These are phyloP conservation scores for Caenorhabditis sp. DNA, from an alignment of 2,888 invertebrate species.

Conservation along the genomic window DNA sequence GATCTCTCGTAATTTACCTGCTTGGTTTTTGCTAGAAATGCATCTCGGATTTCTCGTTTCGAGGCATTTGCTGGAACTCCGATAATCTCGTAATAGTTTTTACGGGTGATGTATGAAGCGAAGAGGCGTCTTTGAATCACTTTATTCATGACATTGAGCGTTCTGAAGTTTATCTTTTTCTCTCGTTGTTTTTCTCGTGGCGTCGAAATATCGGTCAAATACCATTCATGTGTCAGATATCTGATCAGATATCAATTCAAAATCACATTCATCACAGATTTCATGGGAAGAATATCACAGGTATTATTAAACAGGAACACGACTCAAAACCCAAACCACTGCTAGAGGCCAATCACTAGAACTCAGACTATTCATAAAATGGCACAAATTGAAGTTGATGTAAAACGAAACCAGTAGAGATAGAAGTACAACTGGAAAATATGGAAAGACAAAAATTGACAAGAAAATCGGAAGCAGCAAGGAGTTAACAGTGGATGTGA, in stretches of 20 bases:
- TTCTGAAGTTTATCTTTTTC: neutral
- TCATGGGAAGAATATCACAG: neutral
- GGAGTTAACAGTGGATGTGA: neutral
- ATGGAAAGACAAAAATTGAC: conserved; percentile 53
- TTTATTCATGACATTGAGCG: conserved; percentile 8
- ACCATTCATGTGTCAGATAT: too few species aligned
- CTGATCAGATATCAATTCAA: too few species aligned
- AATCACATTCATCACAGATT: too few species aligned
- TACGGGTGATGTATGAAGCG: conserved; percentile 59
- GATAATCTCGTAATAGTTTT: conserved; percentile 65
- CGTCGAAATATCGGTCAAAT: too few species aligned
- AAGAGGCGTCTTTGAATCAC: conserved; percentile 33
- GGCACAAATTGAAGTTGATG: conserved; percentile 26
- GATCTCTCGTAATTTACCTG: conserved; percentile 43
- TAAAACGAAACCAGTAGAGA: conserved; percentile 41
- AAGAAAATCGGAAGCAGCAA: conserved; percentile 49
- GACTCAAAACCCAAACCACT: conserved; percentile 23
- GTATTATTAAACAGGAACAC: conserved; percentile 19
- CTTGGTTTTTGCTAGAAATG: conserved; percentile 63
- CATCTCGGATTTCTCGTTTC: conserved; percentile 50
- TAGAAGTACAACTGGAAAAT: conserved; percentile 7
- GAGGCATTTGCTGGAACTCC: conserved; percentile 53
- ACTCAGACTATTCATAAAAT: conserved; percentile 29
- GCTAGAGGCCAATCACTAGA: conserved; percentile 38
- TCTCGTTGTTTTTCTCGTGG: too few species aligned